These are phyloP conservation scores for Drosophila santomea DNA, from an alignment of 1,140 invertebrate genomes.

Conservation along the genomic window DNA sequence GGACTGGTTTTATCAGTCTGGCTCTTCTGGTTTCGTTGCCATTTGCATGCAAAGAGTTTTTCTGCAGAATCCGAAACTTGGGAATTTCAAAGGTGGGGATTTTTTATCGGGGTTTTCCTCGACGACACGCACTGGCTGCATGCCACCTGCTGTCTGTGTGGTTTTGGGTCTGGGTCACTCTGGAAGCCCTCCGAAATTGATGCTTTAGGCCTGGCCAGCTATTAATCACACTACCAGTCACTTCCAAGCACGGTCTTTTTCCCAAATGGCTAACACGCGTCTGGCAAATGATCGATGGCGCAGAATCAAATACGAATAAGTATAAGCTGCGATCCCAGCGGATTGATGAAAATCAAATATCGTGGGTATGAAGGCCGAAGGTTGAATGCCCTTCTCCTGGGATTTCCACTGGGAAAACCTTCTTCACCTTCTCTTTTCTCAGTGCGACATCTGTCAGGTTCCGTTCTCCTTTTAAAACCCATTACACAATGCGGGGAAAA, in stretches of 20 bases:
- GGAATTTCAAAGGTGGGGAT: conserved; percentile 38
- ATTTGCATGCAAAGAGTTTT: conserved; percentile 39
- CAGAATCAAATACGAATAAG: conserved; percentile 19
- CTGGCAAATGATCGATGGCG: conserved; percentile 35
- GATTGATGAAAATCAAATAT: conserved; percentile 29
- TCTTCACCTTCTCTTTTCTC: conserved; percentile 3
- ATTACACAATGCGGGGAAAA: neutral
- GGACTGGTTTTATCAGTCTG: conserved; percentile 8
- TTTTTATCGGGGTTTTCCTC: conserved; percentile 43
- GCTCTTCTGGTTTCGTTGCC: conserved; percentile 7
- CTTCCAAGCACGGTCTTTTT: conserved; percentile 29
- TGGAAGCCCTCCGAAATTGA: conserved; percentile 1
- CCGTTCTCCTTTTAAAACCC: neutral
- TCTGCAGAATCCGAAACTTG: conserved; percentile 60
- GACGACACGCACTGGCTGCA: conserved; percentile 8
- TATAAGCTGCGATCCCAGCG: conserved; percentile 13
- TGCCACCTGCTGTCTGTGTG: conserved; percentile 4
- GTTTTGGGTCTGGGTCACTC: conserved; percentile 8
- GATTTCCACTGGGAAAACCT: conserved; percentile 1
- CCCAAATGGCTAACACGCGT: conserved; percentile 48
- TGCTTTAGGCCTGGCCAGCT: neutral
- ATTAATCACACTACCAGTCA: conserved; percentile 32
- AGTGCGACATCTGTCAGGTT: neutral
- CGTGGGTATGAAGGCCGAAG: conserved; percentile 7
- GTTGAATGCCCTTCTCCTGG: conserved; percentile 31